Evolutionary conservation across 2,113 vertebrate species (phyloP), one percentile per base, ranked within the genome.

Genomic region (Mugil cephalus): DNA sequence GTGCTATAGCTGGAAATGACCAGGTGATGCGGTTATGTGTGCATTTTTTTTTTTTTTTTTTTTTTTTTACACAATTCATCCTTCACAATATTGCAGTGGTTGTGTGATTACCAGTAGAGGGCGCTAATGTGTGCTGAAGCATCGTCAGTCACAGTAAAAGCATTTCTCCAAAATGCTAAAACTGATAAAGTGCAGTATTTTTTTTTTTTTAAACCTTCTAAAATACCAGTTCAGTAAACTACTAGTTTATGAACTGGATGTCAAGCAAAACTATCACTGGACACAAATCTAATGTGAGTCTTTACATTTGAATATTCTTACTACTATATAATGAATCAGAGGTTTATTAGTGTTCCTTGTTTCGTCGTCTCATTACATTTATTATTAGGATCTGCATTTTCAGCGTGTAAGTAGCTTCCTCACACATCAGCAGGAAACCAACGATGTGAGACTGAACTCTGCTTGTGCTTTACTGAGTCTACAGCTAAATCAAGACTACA

Each of bases 131-230:
- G 58, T 40, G 36, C 8, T 63, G 47, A 18, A 74, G 46, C 60
- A 39, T 56, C 42, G 55, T 77, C 74, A 86, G 86, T 80, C 64
- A 77, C 54, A 82, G 68, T 56, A 79, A 78, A 35, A 82, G 69
- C 81, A 87, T 80, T 82, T 74, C 62, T 60, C 53, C 56, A 77
- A 89, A 89, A 90, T 82, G 76, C 83, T 56, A 71, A 79, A 86
- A 85, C 72, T 18, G 56, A 88, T 92, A 93, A 93, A 93, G 91
- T 91, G 91, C 91, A 83, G 76, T 63, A 75, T 65, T 76, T 40
- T 70, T 65, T 76, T 40, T 70, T 79, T 86, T 58, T 21, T 73
- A 67, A 77, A 80, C 69, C 40, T 75, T 80, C 71, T 86, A 85
- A 87, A 67, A 53, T 64, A 40, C 75, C 69, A 82, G 78, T 79